Percentiles rank a stretch among this genome's conserved stretches.
Conservation (phyloP, 2,888 invertebrate species). For the Rhagonycha lutea region DNA sequence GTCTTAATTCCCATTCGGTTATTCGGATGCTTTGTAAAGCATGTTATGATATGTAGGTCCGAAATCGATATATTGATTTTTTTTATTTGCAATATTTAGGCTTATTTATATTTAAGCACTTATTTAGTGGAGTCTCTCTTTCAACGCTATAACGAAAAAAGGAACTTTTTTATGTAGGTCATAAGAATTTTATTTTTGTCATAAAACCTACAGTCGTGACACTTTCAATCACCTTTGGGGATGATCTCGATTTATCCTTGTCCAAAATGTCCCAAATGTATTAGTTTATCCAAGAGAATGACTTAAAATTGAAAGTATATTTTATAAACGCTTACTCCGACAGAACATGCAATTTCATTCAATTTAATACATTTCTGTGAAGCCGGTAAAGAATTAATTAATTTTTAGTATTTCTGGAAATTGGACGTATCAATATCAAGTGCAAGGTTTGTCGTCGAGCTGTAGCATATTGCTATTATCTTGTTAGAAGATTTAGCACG, state of each 20-base stretch:
- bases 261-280: background rate
- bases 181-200: background rate
- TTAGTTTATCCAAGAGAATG: background rate
- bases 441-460: too few species aligned
- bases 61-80: background rate
- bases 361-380: too few species aligned
- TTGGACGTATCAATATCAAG: too few species aligned
- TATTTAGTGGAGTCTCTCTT: background rate
- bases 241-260: background rate
- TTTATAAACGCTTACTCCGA: background rate
- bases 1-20: background rate
- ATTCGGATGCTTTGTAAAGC: background rate
- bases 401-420: too few species aligned
- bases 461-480: too few species aligned
- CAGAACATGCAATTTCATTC: too few species aligned
- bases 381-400: too few species aligned
- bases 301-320: background rate
- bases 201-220: slow-evolving; percentile 1
- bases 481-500: too few species aligned
- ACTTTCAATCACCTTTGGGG: slow-evolving; percentile 3
- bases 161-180: background rate
- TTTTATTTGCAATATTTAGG: background rate
- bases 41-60: background rate
- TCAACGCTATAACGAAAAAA: background rate
- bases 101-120: background rate